Base-by-base conservation (phyloP, 2,113 vertebrate genomes). In the Vimba vimba region DNA sequence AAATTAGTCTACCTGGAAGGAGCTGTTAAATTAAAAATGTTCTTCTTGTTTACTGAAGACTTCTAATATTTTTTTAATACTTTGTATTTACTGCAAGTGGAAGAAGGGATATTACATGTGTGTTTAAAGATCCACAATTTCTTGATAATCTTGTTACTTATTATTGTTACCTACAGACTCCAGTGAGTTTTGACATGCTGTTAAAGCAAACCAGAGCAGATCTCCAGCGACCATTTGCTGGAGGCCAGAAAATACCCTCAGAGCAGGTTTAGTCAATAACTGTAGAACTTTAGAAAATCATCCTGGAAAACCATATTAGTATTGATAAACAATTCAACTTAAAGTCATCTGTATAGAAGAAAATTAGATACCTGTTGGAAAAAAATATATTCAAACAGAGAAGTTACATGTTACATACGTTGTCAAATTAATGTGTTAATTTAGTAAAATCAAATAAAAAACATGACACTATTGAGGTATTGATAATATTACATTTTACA, bases 1-100 rank as follows among this genome's bases (percentile, higher is more conserved):
- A 81, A 81, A 81, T 81, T 2, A 43, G 57, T 79, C n/a, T 75
- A 79, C 77, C 77, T 62, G 77, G 15, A 79, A 60, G 33, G 11
- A 79, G 21, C 9, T 79, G 19, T 36, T 11, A 25, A 60, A 79
- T 60, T 4, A 60, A 60, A 79, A 79, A 17, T 3, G 43, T 62
- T 39, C 55, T 60, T 2, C 21, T 7, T 79, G 21, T 79, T 36
- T 25, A 79, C 5, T 79, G 33, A 25, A 79, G 33, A 60, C 33
- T 39, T 59, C 2, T 39, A n/a, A n/a, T 60, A 8, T 75, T 15
- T 45, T 27, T 74, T 15, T n/a, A 47, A n/a, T 60, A 39, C 21
- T 17, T 6, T 79, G 30, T 36, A 19, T 59, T 36, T 79, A 15
- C 52, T 59, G 33, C 33, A 39, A 60, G 77, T 62, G 11, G 15